phyloP scores from a whole-genome alignment of 2,113 vertebrate genomes.

The Oreocharis arfaki region DNA sequence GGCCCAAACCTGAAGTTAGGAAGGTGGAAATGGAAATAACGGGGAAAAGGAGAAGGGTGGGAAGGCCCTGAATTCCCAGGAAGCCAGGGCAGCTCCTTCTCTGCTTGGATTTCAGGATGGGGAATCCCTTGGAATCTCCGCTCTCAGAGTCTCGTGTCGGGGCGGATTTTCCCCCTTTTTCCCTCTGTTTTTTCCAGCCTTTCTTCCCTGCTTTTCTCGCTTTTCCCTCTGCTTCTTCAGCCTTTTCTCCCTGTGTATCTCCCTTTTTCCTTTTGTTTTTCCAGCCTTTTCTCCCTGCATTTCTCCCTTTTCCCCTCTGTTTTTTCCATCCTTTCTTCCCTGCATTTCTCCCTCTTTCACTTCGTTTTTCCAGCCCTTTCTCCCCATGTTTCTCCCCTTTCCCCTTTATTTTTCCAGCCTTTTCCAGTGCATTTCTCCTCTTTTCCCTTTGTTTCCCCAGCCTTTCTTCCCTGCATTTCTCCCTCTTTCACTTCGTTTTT shows the following conservation, averaged over 20 bases:
- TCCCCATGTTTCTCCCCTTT: background rate
- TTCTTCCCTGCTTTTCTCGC: background rate
- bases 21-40: background rate
- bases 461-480: background rate
- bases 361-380: background rate
- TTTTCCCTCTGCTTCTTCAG: fast-evolving
- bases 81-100: background rate
- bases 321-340: background rate
- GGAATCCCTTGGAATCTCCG: background rate
- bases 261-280: fast-evolving
- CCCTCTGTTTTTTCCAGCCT: background rate
- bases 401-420: fast-evolving
- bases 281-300: fast-evolving
- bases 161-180: background rate
- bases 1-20: background rate
- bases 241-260: fast-evolving
- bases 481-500: no score
- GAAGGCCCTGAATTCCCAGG: background rate
- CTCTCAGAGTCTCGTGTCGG: background rate
- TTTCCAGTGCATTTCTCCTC: fast-evolving
- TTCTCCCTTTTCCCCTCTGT: background rate
- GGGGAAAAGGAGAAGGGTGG: background rate
- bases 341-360: background rate
- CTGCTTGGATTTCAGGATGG: fast-evolving
- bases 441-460: background rate